Evolutionary conservation across 2,797 vertebrate genomes (phyloP), one percentile per base, ranked within the genome.

Genomic region (Heterohyrax brucei): DNA sequence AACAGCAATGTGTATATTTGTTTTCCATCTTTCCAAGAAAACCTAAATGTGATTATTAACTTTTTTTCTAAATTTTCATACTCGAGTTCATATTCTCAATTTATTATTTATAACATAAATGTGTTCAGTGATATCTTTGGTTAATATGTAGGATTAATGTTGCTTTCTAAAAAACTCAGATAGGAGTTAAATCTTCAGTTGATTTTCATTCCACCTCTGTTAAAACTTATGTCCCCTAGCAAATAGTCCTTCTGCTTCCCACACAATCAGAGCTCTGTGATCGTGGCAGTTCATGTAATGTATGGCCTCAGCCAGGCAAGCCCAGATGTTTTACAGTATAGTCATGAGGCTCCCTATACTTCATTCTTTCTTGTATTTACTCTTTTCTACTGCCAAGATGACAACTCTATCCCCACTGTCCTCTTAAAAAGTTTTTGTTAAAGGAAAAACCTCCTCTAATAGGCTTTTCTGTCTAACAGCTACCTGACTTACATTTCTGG

Each of bases 401-500:
- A 92, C 82, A 64, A 82, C 24, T 83, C 66, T 28, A 89, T 46
- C 26, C 53, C 78, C 53, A 86, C 56, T 93, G 85, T 83, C 66
- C 87, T 68, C 53, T 26, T 88, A 62, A 78, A 56, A 78, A 39
- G 14, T 76, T 46, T 39, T 39, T 39, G 39, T 39, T 39, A 39
- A 39, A 39, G 39, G 39, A 85, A 83, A 92, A 82, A 10, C 46
- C 16, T 81, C n/a, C 6, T 70, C 28, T 68, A 80, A 19, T 44
- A 33, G 22, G 7, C 10, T 80, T 56, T 87, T 80, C 61, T 89
- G 72, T 72, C 92, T 88, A 59, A 95, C 93, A 89, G 46, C 87
- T 95, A 97, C 97, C 96, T 96, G 76, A 89, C 19, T 93, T 94
- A 39, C 10, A 89, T 77, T 93, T 95, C 86, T 91, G 46, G 30